Percentiles rank a stretch among this genome's conserved stretches.
Conservation (phyloP, 2,113 vertebrate genomes). For the Myiagra hebetior region DNA sequence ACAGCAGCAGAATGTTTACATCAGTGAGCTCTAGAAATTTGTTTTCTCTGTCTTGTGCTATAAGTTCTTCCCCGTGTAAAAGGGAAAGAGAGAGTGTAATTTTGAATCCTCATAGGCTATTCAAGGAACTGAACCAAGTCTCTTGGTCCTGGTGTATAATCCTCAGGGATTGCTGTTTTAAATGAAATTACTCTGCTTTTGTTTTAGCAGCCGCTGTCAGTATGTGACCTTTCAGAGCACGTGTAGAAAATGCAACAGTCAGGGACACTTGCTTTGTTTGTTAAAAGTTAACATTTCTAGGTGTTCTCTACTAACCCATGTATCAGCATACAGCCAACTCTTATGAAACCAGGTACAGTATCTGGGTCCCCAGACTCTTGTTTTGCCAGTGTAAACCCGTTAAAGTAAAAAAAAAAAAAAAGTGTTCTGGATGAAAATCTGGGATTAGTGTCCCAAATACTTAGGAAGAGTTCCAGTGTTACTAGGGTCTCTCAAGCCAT, state of each 20-base stretch:
- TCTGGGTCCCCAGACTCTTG: background rate
- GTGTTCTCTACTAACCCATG: background rate
- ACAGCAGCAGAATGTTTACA: background rate
- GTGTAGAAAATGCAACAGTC: background rate
- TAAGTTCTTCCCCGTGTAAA: background rate
- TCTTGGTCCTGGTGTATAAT: background rate
- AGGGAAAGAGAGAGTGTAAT: background rate
- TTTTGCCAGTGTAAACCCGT: background rate
- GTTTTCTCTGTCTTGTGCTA: background rate
- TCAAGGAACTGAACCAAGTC: background rate
- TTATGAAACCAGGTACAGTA: background rate
- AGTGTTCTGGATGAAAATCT: background rate
- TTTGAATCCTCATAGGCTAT: background rate
- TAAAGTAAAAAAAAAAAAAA: background rate
- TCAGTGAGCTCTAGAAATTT: background rate
- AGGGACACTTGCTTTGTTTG: rapidly evolving
- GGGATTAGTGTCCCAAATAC: background rate
- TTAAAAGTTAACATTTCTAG: background rate
- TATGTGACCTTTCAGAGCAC: background rate
- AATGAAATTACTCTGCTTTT: background rate
- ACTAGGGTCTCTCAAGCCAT: background rate
- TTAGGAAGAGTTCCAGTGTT: background rate
- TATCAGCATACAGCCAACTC: background rate
- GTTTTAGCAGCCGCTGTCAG: background rate
- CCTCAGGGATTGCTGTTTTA: background rate